Percentiles rank a stretch among this genome's conserved stretches.
These are phyloP conservation scores for Uria lomvia DNA, from an alignment of 2,113 vertebrate species.

Conservation along the genomic window DNA sequence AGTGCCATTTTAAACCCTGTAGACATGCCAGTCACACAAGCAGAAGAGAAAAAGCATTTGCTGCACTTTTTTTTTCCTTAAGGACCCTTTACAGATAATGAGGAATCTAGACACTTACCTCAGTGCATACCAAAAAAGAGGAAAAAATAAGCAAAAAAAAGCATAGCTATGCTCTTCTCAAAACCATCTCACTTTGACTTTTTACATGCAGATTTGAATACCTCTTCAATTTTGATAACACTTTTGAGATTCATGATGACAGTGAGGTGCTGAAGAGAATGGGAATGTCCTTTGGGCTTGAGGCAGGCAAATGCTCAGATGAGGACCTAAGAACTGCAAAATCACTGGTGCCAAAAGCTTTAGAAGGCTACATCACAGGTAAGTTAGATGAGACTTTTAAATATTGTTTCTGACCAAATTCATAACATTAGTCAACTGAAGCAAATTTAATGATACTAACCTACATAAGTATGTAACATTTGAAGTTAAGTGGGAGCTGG, in stretches of 20 bases:
- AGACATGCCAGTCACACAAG: neutral
- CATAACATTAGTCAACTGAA: neutral
- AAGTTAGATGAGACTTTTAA: neutral
- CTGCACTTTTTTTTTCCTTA: neutral
- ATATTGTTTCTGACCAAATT: neutral
- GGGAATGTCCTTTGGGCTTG: slow-evolving; percentile 85
- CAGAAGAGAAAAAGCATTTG: neutral
- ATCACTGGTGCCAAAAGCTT: slow-evolving; percentile 82
- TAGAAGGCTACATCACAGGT: slow-evolving; percentile 86
- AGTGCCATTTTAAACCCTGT: neutral
- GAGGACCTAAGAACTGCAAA: slow-evolving; percentile 81
- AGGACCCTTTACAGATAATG: neutral
- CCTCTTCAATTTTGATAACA: slow-evolving; percentile 87
- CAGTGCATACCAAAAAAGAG: neutral
- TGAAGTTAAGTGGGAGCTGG: neutral
- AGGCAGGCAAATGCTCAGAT: slow-evolving; percentile 79
- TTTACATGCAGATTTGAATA: slow-evolving; percentile 81
- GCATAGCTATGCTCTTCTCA: neutral
- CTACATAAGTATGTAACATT: neutral
- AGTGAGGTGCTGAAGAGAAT: slow-evolving; percentile 84
- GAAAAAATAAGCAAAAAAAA: neutral
- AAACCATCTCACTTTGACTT: neutral
- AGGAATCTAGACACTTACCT: neutral
- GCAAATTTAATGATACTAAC: neutral
- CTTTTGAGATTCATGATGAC: slow-evolving; percentile 87